Percentiles rank a stretch among this genome's conserved stretches.
Conservation (phyloP, 2,797 vertebrate species). For the Bufotes viridis region DNA sequence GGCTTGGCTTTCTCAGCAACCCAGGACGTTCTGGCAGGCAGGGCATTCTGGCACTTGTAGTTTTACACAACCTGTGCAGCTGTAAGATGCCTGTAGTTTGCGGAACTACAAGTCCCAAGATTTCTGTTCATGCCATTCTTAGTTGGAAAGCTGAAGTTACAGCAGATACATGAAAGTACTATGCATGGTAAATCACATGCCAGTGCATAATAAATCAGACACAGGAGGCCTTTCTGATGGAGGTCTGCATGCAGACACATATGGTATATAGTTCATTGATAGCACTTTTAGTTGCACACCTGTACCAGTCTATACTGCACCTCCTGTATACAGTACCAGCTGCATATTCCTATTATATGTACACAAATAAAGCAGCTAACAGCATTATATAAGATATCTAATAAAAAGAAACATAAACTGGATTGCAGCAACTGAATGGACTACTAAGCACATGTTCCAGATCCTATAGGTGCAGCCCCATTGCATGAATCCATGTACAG, state of each 20-base stretch:
- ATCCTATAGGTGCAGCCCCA: not conserved
- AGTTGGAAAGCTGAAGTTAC: not conserved
- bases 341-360: not conserved
- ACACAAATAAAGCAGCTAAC: not conserved
- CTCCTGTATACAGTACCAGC: not conserved
- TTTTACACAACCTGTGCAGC: not conserved
- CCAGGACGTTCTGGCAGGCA: not conserved
- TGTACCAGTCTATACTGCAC: not conserved
- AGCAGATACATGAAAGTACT: not conserved
- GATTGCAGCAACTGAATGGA: not conserved
- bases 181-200: not conserved
- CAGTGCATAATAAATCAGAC: not conserved
- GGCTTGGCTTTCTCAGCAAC: not conserved
- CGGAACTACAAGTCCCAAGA: not conserved
- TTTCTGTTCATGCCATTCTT: not conserved
- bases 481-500: not conserved
- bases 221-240: not conserved
- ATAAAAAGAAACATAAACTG: not conserved
- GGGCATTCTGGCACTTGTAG: conserved; percentile 15
- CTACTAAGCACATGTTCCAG: not conserved
- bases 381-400: not conserved
- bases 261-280: not conserved
- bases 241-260: not conserved
- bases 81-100: not conserved
- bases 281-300: not conserved